Conservation (phyloP, 2,797 vertebrate genomes). For the Darevskia mixta region DNA sequence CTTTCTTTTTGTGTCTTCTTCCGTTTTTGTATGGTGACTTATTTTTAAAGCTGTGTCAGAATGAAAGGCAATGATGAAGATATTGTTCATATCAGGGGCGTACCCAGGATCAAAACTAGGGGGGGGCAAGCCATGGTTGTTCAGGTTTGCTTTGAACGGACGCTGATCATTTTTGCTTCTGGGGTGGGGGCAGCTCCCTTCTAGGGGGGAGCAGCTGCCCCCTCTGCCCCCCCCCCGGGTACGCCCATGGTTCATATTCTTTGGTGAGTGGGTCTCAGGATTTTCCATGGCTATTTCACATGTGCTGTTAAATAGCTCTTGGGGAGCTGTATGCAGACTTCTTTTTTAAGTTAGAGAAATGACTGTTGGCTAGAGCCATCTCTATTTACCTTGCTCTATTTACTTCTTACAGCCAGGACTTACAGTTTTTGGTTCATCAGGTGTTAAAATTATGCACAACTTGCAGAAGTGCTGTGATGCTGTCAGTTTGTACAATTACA, state of each 20-base stretch:
- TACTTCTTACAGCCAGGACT: not conserved
- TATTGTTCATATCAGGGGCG: slow-evolving; percentile 21
- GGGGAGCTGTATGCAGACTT: not conserved
- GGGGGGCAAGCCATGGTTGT: too few relatives aligned
- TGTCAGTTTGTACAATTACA: not conserved
- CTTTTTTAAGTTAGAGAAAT: not conserved
- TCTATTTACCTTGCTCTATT: not conserved
- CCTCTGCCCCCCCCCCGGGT: too few relatives aligned
- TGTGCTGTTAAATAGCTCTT: too few relatives aligned
- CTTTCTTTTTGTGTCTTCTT: not conserved
- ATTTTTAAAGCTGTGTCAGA: not conserved
- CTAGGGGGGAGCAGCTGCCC: too few relatives aligned
- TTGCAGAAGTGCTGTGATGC: not conserved
- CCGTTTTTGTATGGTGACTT: not conserved
- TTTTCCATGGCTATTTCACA: not conserved
- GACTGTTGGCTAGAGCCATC: not conserved
- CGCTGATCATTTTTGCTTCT: too few relatives aligned
- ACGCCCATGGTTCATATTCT: not conserved
- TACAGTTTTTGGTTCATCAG: not conserved
- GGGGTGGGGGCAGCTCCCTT: too few relatives aligned
- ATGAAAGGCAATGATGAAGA: slow-evolving; percentile 40
- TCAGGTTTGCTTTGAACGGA: too few relatives aligned
- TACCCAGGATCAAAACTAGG: too few relatives aligned
- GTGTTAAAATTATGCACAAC: rapidly evolving
- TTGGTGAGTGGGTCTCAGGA: not conserved